Base-by-base conservation (phyloP, 1,140 invertebrate species). In the Conus betulinus region DNA sequence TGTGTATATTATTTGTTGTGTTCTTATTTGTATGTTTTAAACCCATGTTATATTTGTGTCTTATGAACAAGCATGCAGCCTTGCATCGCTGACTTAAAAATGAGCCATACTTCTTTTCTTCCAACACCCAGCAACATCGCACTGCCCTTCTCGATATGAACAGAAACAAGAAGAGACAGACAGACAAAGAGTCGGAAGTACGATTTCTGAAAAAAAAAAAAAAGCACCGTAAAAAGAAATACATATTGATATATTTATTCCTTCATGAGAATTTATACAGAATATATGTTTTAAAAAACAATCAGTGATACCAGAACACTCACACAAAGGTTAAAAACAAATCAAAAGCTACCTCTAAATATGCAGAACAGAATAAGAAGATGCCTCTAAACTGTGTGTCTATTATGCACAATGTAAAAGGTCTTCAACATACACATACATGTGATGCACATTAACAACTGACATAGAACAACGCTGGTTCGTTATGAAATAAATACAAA, bases 171-270 rank as follows among this genome's bases (percentile, higher is more conserved):
- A 11, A 52, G 15, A 39, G 20, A 25, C 27, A 81, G 13, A 51
- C 78, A 78, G 10, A 81, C 78, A 81, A 17, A 81, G 78, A 51
- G 27, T 27, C 20, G 8, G 57, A 15, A 60, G 15, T 11, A 60
- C 8, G 4, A 60, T 5, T 0, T 11, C 27, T 5, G 25, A 7
- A 7, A 81, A 27, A 51, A 27, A 82, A 53, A 82, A n/a, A 7
- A 23, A 83, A 83, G 8, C 13, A 20, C 15, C 57, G 17, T 20
- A 15, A 27, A 84, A 8, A 25, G 23, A 27, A n/a, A 84, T 84
- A 84, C 79, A 81, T 81, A 81, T 81, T 63, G 82, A 84, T 84
- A 84, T 84, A 84, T 53, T 84, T 84, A 84, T 84, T 84, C 57
- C 25, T 84, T 84, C 82, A 27, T 84, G 55, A 84, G 57, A 84